Base-by-base conservation (phyloP, 2,797 vertebrate species). In the Centroberyx gerrardi region DNA sequence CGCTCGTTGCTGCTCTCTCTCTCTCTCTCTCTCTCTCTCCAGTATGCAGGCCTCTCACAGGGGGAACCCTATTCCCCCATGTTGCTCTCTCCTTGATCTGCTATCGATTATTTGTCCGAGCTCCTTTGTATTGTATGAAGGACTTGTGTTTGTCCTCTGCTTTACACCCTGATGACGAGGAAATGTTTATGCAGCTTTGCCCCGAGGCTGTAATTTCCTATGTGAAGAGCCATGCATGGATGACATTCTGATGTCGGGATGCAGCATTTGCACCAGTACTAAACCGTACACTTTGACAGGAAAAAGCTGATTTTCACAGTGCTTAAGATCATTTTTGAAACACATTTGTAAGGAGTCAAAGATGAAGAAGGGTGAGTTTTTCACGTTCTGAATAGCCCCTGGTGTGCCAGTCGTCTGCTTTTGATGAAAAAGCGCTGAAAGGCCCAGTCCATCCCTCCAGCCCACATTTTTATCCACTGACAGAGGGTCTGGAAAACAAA, bases 391-490 rank as follows among this genome's bases (percentile, higher is more conserved):
- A 77, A 74, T 22, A 46, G 62, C 17, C 28, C 46, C 38, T 61
- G 67, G 51, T 78, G 62, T 77, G 68, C 76, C 40, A n/a, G n/a
- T n/a, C 33, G 56, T 63, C 28, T 66, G 60, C 18, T n/a, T 84
- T 86, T 85, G 80, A 90, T 91, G 84, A 86, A 75, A 84, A 53
- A 1, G 44, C n/a, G 56, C 77, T 86, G 85, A 90, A 91, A 87
- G 76, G 67, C 68, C 44, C 70, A 64, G 77, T 89, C 78, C 87
- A 73, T 87, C 80, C 84, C 69, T 67, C 88, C 87, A 51, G 79
- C 82, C 87, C 88, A 78, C 83, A 82, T 87, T 87, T 91, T 81
- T 76, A 87, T 90, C 85, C 81, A 76, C 78, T 73, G 84, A 91
- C 77, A 76, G 68, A 74, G 70, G 76, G 81, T 74, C 86, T 54